Evolutionary conservation across 2,888 invertebrate genomes (phyloP).

Genomic region (Campoplex capitator): DNA sequence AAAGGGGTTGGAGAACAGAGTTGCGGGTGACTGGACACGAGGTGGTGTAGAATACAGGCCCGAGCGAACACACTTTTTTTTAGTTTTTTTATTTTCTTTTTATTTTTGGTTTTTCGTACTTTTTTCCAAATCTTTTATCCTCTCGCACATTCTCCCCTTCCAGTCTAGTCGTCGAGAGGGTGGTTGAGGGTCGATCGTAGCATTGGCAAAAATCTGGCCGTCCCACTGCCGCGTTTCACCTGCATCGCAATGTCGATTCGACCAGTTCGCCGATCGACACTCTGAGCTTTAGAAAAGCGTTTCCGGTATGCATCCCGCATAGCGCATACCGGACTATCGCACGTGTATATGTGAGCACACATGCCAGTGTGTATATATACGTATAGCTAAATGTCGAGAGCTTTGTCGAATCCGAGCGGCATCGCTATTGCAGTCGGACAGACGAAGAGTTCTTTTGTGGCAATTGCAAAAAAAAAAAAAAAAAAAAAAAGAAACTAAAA

Average conservation of each 20-base stretch:
- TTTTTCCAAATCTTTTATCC: conserved; percentile 39
- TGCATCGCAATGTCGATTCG: conserved; percentile 56
- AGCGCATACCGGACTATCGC: conserved; percentile 9
- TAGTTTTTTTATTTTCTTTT: no score
- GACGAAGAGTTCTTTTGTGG: conserved; percentile 57
- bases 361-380: not conserved
- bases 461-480: conserved; percentile 23
- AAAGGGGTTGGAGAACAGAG: conserved; percentile 56
- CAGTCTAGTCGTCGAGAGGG: conserved; percentile 52
- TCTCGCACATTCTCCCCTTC: conserved; percentile 51
- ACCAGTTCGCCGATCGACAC: conserved; percentile 60
- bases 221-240: conserved; percentile 52
- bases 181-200: conserved; percentile 56
- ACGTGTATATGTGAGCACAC: not conserved
- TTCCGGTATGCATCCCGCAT: conserved; percentile 58
- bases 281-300: conserved; percentile 65
- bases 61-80: conserved; percentile 14
- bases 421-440: conserved; percentile 42
- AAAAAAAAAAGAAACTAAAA: not conserved
- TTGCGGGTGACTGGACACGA: conserved; percentile 47
- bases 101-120: not conserved
- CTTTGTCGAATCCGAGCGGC: conserved; percentile 58
- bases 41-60: conserved; percentile 31
- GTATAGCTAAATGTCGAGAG: conserved; percentile 49
- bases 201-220: conserved; percentile 50